Percentiles rank a stretch among this genome's conserved stretches.
These are phyloP conservation scores for Tragelaphus buxtoni DNA, from an alignment of 2,113 vertebrate genomes.

Conservation along the genomic window DNA sequence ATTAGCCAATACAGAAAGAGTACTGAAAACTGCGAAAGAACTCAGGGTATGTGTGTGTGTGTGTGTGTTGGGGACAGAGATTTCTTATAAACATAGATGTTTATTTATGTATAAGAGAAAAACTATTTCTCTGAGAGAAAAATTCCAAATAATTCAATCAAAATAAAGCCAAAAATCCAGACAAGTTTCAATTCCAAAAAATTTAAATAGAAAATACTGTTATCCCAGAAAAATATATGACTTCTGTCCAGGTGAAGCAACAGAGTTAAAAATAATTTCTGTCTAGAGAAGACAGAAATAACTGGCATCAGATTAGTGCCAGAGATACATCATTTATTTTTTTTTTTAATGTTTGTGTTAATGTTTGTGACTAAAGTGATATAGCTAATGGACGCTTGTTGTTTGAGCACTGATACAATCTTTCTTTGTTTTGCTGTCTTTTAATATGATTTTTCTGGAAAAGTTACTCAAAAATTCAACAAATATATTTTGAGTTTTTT, in stretches of 20 bases:
- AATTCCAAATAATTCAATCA: neutral
- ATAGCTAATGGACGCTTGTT: neutral
- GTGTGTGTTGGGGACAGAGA: accelerated
- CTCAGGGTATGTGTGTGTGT: neutral
- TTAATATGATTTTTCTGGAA: neutral
- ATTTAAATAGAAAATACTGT: neutral
- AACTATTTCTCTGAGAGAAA: neutral
- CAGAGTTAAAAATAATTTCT: neutral
- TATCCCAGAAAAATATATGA: neutral
- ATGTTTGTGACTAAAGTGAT: neutral
- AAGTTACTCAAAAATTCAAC: neutral
- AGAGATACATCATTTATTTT: accelerated
- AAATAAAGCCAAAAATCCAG: neutral
- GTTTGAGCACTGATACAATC: neutral
- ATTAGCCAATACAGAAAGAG: neutral
- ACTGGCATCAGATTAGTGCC: neutral
- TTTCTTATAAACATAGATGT: neutral
- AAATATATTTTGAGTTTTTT: neutral
- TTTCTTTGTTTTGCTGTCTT: neutral
- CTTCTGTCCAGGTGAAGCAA: neutral
- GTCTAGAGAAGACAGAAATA: neutral
- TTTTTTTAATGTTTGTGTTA: too few relatives aligned
- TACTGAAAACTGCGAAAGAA: neutral
- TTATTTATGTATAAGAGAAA: neutral
- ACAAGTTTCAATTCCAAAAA: neutral